phyloP scores from a whole-genome alignment of 2,797 vertebrate species.

The Micromesistius poutassou region DNA sequence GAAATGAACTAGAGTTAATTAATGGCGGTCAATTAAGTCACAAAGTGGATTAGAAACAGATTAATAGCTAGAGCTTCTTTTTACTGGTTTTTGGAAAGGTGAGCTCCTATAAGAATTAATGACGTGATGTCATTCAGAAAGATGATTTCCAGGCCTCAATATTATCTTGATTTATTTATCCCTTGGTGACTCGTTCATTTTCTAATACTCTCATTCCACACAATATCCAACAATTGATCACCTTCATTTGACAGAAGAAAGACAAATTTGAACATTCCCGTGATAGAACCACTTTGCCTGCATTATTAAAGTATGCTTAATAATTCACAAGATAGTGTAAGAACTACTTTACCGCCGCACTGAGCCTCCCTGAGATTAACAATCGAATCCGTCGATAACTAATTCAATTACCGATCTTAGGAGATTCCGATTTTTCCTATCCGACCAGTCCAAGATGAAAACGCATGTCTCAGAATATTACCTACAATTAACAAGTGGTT shows the following conservation, averaged over 20 bases:
- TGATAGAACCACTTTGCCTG: conserved; percentile 1
- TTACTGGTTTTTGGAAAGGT: neutral
- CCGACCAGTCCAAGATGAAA: neutral
- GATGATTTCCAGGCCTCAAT: neutral
- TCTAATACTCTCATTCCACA: neutral
- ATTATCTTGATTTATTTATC: conserved; percentile 2
- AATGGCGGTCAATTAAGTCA: neutral
- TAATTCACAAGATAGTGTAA: neutral
- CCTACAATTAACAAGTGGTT: neutral
- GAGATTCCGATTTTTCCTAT: neutral
- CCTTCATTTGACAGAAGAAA: neutral
- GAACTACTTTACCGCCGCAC: neutral
- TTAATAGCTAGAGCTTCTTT: neutral
- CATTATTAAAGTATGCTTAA: conserved; percentile 1
- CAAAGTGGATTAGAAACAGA: neutral
- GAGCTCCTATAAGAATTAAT: neutral
- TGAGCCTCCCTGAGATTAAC: neutral
- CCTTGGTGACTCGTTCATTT: conserved; percentile 1
- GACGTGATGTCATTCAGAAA: neutral
- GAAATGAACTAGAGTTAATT: neutral
- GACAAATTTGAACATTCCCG: neutral
- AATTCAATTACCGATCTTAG: neutral
- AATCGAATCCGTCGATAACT: neutral
- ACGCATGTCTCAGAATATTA: neutral
- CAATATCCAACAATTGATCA: conserved; percentile 1